phyloP scores from a whole-genome alignment of 2,888 invertebrate genomes.

The Cantharis rufa region DNA sequence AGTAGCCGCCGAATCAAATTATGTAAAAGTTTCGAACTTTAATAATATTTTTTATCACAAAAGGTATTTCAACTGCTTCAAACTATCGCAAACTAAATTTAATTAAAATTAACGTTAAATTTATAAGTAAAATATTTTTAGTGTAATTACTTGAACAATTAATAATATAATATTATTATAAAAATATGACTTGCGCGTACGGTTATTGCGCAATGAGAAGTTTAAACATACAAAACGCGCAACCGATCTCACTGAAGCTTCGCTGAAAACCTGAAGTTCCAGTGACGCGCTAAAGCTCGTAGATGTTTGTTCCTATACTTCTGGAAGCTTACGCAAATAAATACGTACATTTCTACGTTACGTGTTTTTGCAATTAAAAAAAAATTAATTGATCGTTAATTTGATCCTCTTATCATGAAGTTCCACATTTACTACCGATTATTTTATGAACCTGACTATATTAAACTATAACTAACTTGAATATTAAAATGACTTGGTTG shows the following conservation, averaged over 20 bases:
- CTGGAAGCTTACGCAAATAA: background rate
- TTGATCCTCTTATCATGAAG: background rate
- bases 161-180: background rate
- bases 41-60: background rate
- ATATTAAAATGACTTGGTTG: background rate
- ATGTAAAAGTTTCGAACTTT: background rate
- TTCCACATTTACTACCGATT: background rate
- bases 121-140: background rate
- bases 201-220: slow-evolving; percentile 25
- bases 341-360: background rate
- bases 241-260: slow-evolving; percentile 30
- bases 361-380: background rate
- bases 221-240: slow-evolving; percentile 27
- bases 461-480: background rate
- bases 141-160: background rate
- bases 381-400: background rate
- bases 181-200: slow-evolving; percentile 23
- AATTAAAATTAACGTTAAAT: background rate
- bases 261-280: slow-evolving; percentile 28
- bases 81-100: background rate
- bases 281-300: slow-evolving; percentile 36
- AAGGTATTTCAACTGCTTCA: background rate
- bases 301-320: slow-evolving; percentile 19
- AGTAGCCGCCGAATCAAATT: background rate
- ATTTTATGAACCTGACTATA: background rate